Evolutionary conservation across 2,797 vertebrate genomes (phyloP), one percentile per base, ranked within the genome.

Genomic region (Loriculus beryllinus): DNA sequence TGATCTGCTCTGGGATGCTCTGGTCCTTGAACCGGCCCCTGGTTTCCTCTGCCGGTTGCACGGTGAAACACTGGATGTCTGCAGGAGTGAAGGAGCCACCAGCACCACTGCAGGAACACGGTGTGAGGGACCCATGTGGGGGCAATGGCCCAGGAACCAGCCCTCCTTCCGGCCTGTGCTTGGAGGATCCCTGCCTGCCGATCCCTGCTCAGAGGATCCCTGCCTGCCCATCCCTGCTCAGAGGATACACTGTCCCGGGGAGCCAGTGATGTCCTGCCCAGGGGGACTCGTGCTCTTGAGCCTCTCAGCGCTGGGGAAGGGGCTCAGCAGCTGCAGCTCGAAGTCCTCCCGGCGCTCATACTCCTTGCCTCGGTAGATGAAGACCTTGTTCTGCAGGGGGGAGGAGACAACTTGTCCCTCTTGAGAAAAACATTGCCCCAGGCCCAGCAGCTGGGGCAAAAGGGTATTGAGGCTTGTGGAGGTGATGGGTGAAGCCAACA

Each of bases 331-430:
- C 57, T 6, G 95, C 92, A 96, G 56, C 93, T 97, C 96, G 0
- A 97, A 96, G 75, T 97, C 97, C 64, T 97, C 97, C 12, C 97
- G 90, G 52, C 97, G 86, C 82, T 97, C 97, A 0, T 97, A 97
- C 71, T 96, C 97, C 88, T 96, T 96, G 54, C 97, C 97, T 3
- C 97, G 97, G 74, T 97, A 95, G 69, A 97, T 97, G 94, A 97
- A 97, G 80, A 96, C 37, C 35, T 94, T 97, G 86, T 97, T 97
- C 97, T 97, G 92, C 3, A 12, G 70, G 67, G 11, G 25, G 33
- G 39, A 63, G 31, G 14, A 81, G 20, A 81, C 7, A 7, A 7
- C 4, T 10, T 59, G 57, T 35, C 10, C 2, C 11, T 2, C 31
- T 4, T 0, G 2, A 12, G 42, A 70, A 26, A 49, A 39, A 11